phyloP scores from a whole-genome alignment of 2,888 invertebrate species.

The Pyrgus malvae region DNA sequence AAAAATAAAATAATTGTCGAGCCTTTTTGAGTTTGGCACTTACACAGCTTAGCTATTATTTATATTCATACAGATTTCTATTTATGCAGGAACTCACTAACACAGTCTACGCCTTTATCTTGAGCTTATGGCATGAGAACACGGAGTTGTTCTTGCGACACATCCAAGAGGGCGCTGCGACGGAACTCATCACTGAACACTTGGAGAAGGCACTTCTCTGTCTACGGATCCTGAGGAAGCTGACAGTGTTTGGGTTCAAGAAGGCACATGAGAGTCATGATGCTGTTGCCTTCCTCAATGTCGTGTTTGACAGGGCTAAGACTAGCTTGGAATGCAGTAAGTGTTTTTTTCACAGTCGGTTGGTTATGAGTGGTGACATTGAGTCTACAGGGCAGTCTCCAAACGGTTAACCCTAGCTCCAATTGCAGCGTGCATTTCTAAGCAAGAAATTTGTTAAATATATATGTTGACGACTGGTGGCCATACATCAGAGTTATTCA shows the following conservation, averaged over 20 bases:
- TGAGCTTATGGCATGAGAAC: conserved; percentile 90
- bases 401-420: too few relatives aligned
- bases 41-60: too few relatives aligned
- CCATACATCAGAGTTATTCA: too few relatives aligned
- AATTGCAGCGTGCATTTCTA: too few relatives aligned
- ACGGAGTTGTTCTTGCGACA: conserved; percentile 86
- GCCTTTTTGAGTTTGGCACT: too few relatives aligned
- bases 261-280: conserved; percentile 88
- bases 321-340: conserved; percentile 91
- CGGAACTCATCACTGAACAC: conserved; percentile 83
- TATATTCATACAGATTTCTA: not conserved
- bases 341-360: conserved; percentile 50
- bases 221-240: conserved; percentile 91
- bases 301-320: conserved; percentile 89
- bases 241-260: conserved; percentile 91
- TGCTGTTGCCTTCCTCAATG: conserved; percentile 89
- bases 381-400: too few relatives aligned
- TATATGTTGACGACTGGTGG: too few relatives aligned
- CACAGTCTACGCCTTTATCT: conserved; percentile 87
- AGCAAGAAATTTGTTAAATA: too few relatives aligned
- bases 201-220: conserved; percentile 91
- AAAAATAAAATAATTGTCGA: too few relatives aligned
- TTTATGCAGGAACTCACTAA: conserved; percentile 86
- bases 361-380: not conserved
- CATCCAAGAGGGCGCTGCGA: conserved; percentile 82